A percentile compares a stretch with the other conserved stretches of the same genome.
Evolutionary conservation across 2,888 invertebrate species (phyloP).

Genomic region (Netelia virgata): DNA sequence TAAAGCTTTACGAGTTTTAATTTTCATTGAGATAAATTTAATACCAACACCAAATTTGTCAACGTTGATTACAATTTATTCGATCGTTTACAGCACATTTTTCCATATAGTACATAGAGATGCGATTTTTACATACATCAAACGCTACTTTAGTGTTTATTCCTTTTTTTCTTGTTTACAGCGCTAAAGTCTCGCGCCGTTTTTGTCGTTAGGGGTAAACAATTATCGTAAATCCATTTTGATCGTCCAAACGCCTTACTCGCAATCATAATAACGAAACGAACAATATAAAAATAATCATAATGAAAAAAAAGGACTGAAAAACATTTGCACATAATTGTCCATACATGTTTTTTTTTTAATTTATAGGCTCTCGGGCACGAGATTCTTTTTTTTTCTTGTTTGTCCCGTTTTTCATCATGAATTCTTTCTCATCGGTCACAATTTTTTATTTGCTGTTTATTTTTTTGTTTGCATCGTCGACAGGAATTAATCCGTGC

Average conservation of each 20-base stretch:
- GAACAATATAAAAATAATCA: slow-evolving; percentile 12
- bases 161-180: slow-evolving; percentile 19
- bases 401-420: background rate
- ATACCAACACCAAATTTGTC: slow-evolving; percentile 8
- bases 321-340: slow-evolving; percentile 6
- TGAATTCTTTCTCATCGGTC: background rate
- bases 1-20: background rate
- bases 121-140: slow-evolving; percentile 71
- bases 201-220: slow-evolving; percentile 48
- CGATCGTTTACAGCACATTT: slow-evolving; percentile 76
- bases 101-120: slow-evolving; percentile 75
- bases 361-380: slow-evolving; percentile 49
- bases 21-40: slow-evolving; percentile 3
- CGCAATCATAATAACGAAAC: background rate
- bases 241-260: slow-evolving; percentile 36
- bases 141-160: slow-evolving; percentile 51
- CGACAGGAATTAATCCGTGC: background rate
- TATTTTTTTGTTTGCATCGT: background rate
- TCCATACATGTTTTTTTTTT: slow-evolving; percentile 20
- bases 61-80: slow-evolving; percentile 73
- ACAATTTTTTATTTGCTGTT: background rate
- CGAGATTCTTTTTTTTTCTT: slow-evolving; percentile 16
- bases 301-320: background rate
- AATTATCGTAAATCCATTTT: slow-evolving; percentile 43
- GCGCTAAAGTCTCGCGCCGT: slow-evolving; percentile 33